phyloP scores from a whole-genome alignment of 2,888 invertebrate species.

The Andrena bucephala region DNA sequence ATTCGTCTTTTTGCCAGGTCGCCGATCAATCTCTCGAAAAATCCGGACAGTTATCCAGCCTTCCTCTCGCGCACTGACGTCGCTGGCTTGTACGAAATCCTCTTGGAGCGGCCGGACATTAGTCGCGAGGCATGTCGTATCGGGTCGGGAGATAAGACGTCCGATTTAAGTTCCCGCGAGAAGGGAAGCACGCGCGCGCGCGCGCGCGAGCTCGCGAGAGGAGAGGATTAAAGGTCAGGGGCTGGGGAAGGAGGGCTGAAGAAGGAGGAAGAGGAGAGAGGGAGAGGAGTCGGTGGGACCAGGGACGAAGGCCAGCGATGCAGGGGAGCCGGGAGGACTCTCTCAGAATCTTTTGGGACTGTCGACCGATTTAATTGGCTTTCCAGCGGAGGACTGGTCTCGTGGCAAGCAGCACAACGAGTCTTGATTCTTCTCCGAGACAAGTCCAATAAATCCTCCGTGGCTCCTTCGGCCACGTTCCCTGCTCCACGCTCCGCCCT shows the following conservation, averaged over 20 bases:
- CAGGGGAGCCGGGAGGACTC: conserved; percentile 52
- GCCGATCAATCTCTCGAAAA: conserved; percentile 70
- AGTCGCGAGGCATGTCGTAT: conserved; percentile 74
- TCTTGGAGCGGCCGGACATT: conserved; percentile 67
- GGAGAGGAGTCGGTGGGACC: background rate
- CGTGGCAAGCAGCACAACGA: conserved; percentile 72
- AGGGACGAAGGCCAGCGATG: conserved; percentile 24
- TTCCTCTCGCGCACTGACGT: conserved; percentile 18
- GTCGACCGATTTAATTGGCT: conserved; percentile 79
- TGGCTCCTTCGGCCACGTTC: conserved; percentile 51
- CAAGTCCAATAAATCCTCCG: conserved; percentile 77
- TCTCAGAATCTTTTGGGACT: conserved; percentile 76
- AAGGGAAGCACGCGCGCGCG: background rate
- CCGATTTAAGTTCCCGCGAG: conserved; percentile 71
- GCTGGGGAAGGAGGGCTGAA: conserved; percentile 41
- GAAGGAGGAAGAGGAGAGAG: conserved; percentile 59
- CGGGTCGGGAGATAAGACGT: conserved; percentile 70
- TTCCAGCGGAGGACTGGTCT: conserved; percentile 71
- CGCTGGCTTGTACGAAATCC: conserved; percentile 62
- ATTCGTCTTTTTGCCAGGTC: conserved; percentile 56
- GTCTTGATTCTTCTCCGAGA: conserved; percentile 76
- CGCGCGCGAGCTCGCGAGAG: conserved; percentile 46
- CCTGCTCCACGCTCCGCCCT: conserved; percentile 22
- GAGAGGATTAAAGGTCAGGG: conserved; percentile 36
- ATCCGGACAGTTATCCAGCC: conserved; percentile 70